phyloP scores from a whole-genome alignment of 1,140 invertebrate species.

The Temnothorax longispinosus region DNA sequence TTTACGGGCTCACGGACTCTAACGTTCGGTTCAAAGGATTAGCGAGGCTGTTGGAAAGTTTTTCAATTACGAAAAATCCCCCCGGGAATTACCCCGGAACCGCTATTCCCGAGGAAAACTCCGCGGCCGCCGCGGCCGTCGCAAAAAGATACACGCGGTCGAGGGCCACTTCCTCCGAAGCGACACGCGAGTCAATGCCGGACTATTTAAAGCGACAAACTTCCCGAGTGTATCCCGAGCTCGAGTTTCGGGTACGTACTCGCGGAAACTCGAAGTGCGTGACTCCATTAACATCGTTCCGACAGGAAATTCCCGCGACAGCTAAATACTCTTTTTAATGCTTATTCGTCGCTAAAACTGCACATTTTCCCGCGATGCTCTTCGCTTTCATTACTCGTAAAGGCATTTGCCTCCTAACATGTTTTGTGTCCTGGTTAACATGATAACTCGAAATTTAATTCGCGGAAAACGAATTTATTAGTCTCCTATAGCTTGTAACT shows the following conservation, averaged over 20 bases:
- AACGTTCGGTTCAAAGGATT: constrained; percentile 56
- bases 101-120: background rate
- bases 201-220: constrained; percentile 45
- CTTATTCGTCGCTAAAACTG: background rate
- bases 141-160: constrained; percentile 18
- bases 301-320: background rate
- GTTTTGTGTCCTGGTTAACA: background rate
- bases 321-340: constrained; percentile 2
- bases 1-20: constrained; percentile 3
- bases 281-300: background rate
- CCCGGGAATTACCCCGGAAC: constrained; percentile 22
- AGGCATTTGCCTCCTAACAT: background rate
- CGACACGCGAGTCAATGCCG: constrained; percentile 15
- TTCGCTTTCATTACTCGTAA: background rate
- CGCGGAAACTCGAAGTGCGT: background rate
- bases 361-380: background rate
- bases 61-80: constrained; percentile 65
- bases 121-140: background rate
- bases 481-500: background rate
- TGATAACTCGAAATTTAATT: background rate
- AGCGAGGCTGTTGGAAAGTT: constrained; percentile 49
- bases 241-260: background rate
- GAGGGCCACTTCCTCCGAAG: background rate
- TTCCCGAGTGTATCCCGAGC: background rate
- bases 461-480: background rate